Evolutionary conservation across 2,888 invertebrate genomes (phyloP), one percentile per base, ranked within the genome.

Genomic region (Lingula anatina): DNA sequence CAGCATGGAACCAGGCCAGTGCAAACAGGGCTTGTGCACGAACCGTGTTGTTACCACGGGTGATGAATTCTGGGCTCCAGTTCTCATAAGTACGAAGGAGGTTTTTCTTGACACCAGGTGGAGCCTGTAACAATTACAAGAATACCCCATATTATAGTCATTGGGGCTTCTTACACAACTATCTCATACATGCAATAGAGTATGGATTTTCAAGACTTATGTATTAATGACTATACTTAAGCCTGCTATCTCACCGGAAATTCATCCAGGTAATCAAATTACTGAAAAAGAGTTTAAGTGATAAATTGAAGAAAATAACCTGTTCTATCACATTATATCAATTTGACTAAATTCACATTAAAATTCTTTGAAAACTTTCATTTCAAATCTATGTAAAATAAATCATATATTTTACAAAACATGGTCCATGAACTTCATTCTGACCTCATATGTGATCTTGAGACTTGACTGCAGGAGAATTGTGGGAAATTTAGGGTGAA

Each of bases 1-100:
- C 81, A 1, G 96, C 92, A 75, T 96, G 94, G 49, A 90, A 81
- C 83, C 89, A 88, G 55, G 93, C 86, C 18, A 95, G 78, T 5
- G 88, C 85, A 63, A 96, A 85, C 49, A 88, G 71, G 1, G 83
- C 78, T 64, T 82, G 81, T 18, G 76, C 62, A 18, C 78, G 62
- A 9, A 73, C 59, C 1, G 70, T 65, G 49, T 64, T 68, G 28
- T 73, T 70, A 23, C 68, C 66, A 42, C 69, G 67, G 28, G 68
- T 66, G 31, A 80, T 55, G 54, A 75, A 76, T 40, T 79, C 78
- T 25, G 79, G 76, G 15, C 81, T 81, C 85, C 89, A 90, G 45
- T 85, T 83, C 31, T 85, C 83, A 55, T 88, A 83, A 18, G 89
- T 88, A 50, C 87, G 80, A 66, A 84, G 80, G 53, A 92, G 81